These are phyloP conservation scores for Dasysyrphus albostriatus DNA, from an alignment of 2,888 invertebrate genomes.

Conservation along the genomic window DNA sequence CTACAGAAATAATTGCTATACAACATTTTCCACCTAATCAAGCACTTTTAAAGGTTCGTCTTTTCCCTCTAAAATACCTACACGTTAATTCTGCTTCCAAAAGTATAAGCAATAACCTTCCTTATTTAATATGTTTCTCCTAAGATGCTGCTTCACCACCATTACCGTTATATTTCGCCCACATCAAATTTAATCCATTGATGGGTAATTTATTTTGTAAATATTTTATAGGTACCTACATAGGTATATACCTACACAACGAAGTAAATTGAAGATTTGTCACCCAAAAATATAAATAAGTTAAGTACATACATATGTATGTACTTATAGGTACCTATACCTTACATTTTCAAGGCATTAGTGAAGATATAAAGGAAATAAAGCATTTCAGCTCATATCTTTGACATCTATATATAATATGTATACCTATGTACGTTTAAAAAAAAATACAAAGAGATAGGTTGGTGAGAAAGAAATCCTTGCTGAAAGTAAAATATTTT, in stretches of 20 bases:
- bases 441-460: background rate
- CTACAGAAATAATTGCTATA: slow-evolving; percentile 62
- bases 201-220: slow-evolving; percentile 71
- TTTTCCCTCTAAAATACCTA: slow-evolving; percentile 25
- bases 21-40: slow-evolving; percentile 73
- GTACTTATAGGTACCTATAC: too few relatives aligned
- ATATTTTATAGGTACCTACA: slow-evolving; percentile 48
- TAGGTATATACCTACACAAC: slow-evolving; percentile 4
- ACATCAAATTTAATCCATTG: slow-evolving; percentile 69
- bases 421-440: background rate
- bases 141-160: background rate
- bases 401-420: slow-evolving; percentile 32
- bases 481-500: background rate
- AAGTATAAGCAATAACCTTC: background rate
- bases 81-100: slow-evolving; percentile 2
- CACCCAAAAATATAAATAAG: slow-evolving; percentile 15
- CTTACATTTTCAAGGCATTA: background rate
- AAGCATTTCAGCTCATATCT: slow-evolving; percentile 59
- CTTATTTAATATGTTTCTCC: slow-evolving; percentile 1
- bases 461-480: background rate
- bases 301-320: background rate
- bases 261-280: slow-evolving; percentile 36
- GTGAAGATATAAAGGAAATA: slow-evolving; percentile 24
- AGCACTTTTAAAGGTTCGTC: slow-evolving; percentile 55
- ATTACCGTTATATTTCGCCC: slow-evolving; percentile 18